phyloP scores from a whole-genome alignment of 1,140 invertebrate genomes.

The Ips typographus region DNA sequence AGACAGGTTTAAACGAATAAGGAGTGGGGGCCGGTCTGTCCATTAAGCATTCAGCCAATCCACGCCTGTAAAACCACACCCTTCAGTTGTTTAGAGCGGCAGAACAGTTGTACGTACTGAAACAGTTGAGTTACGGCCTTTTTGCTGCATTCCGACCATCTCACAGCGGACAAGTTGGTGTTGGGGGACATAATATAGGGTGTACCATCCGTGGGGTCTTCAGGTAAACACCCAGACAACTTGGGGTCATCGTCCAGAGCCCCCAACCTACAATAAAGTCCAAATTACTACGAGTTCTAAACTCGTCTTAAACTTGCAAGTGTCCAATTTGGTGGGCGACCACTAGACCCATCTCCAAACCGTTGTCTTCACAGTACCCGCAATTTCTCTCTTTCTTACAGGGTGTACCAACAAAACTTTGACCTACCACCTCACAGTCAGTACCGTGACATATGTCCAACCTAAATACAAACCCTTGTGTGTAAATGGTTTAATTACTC shows the following conservation, averaged over 20 bases:
- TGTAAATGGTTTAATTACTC: background rate
- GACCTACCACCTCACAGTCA: conserved; percentile 63
- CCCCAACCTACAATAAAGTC: conserved; percentile 62
- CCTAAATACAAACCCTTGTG: conserved; percentile 22
- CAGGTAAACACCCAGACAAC: conserved; percentile 49
- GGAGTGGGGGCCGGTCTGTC: conserved; percentile 61
- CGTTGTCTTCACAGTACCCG: conserved; percentile 67
- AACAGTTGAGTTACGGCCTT: conserved; percentile 63
- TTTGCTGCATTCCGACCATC: conserved; percentile 68
- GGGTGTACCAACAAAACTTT: conserved; percentile 66
- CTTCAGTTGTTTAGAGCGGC: background rate
- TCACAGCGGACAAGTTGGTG: conserved; percentile 58
- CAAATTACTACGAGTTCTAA: background rate
- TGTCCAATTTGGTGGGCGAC: conserved; percentile 73
- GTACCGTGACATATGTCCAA: conserved; percentile 10
- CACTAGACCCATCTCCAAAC: conserved; percentile 66
- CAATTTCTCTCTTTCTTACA: conserved; percentile 64
- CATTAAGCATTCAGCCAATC: conserved; percentile 65
- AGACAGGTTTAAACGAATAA: conserved; percentile 57
- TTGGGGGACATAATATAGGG: conserved; percentile 66
- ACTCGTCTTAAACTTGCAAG: conserved; percentile 56
- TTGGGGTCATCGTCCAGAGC: conserved; percentile 60
- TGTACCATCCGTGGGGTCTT: conserved; percentile 48
- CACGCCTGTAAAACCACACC: conserved; percentile 54
- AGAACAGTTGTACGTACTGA: conserved; percentile 56